Evolutionary conservation across 1,140 invertebrate species (phyloP), one percentile per base, ranked within the genome.

Genomic region (Lucilia sericata): DNA sequence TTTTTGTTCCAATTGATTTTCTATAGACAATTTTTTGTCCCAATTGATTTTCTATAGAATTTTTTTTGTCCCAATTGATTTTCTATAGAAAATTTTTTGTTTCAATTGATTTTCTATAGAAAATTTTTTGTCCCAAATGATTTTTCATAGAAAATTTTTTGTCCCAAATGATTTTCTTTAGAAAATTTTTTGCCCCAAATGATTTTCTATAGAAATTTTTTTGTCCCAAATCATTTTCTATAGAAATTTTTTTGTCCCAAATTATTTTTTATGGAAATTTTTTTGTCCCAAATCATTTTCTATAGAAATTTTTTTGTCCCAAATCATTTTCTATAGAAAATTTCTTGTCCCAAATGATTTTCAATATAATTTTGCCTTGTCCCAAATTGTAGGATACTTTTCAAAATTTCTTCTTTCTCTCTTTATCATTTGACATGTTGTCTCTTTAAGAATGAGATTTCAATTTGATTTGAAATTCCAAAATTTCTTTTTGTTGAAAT

Each of bases 401-500:
- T 17, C 51, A n/a, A n/a, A 30, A 30, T 30, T 17, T n/a, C 7
- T 60, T 60, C 14, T 42, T 10, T n/a, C 55, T 60, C 5, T 60
- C n/a, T 60, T 60, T 60, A 60, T 60, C 55, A 60, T 60, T 60
- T 60, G 55, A 60, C 55, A 60, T 60, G 55, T 60, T n/a, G 13
- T 14, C 14, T 60, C 14, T 60, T 60, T 60, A n/a, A 5, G 55
- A 60, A 60, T 60, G 55, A 7, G n/a, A 70, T 70, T 70, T 70
- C 65, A 70, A 70, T 70, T 21, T 21, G 65, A 19, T 21, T 70
- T 70, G n/a, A 70, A 70, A 70, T 70, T 70, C 65, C 65, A 70
- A 55, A 65, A 70, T 70, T 70, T 21, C 65, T 70, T 70, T 55
- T 70, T 60, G n/a, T 70, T 70, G 55, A n/a, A n/a, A n/a, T 60